Conservation (phyloP, 2,113 vertebrate genomes). For the Macquaria australasica region DNA sequence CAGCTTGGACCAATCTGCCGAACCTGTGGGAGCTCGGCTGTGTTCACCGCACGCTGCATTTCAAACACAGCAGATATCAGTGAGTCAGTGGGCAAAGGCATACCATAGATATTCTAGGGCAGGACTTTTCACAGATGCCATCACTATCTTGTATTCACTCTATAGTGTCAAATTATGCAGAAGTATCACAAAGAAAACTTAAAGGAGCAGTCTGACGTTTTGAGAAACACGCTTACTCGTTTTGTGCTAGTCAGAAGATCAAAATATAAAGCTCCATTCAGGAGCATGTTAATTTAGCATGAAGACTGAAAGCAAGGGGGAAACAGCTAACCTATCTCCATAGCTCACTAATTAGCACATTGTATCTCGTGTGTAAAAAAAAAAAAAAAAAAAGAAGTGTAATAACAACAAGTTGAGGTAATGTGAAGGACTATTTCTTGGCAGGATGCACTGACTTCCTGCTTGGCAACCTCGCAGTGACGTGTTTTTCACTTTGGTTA, state of each 20-base stretch:
- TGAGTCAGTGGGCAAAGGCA: constrained; percentile 32
- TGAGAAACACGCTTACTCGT: not conserved
- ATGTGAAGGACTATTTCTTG: not conserved
- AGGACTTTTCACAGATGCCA: constrained; percentile 25
- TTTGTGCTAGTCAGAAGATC: not conserved
- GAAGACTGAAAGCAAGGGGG: too few relatives aligned
- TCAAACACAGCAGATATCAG: constrained; percentile 53
- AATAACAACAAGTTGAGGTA: not conserved
- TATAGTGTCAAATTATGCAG: constrained; percentile 1
- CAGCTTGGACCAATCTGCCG: constrained; percentile 60
- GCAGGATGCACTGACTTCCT: not conserved
- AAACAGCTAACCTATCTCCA: not conserved
- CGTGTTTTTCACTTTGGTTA: not conserved
- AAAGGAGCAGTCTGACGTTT: not conserved
- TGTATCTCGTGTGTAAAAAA: not conserved
- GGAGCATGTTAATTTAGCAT: not conserved
- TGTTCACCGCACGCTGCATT: constrained; percentile 52
- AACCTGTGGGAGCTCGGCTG: constrained; percentile 66
- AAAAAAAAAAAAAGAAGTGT: not conserved
- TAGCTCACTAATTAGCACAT: not conserved
- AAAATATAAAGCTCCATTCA: not conserved
- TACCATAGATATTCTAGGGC: constrained; percentile 4
- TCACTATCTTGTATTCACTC: not conserved
- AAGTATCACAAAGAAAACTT: not conserved
- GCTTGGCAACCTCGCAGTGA: not conserved